A percentile compares a stretch with the other conserved stretches of the same genome.
phyloP scores from a whole-genome alignment of 1,140 invertebrate species.

The Andrena cerasifolii region DNA sequence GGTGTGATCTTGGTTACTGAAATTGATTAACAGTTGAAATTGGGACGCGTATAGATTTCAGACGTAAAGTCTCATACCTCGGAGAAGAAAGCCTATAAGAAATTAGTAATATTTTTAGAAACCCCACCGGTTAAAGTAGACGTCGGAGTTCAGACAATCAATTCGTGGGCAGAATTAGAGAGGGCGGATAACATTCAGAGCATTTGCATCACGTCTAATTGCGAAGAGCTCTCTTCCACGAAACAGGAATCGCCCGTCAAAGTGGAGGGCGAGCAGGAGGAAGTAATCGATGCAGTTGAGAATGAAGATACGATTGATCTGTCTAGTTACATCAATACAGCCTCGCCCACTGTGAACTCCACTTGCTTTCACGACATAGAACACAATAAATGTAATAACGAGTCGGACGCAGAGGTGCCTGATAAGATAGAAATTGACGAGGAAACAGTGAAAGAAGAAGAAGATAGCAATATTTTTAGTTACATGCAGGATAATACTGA shows the following conservation, averaged over 20 bases:
- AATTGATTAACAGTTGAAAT: conserved; percentile 9
- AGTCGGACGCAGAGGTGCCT: conserved; percentile 13
- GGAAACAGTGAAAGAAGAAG: conserved; percentile 16
- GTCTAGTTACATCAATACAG: not conserved
- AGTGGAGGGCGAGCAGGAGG: conserved; percentile 7
- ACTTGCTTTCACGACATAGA: conserved; percentile 17
- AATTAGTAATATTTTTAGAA: conserved; percentile 66
- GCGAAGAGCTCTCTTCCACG: conserved; percentile 19
- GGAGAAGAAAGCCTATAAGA: conserved; percentile 66
- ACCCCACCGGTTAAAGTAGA: conserved; percentile 58
- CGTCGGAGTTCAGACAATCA: conserved; percentile 67
- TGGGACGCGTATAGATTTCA: conserved; percentile 61
- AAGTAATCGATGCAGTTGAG: not conserved
- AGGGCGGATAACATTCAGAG: conserved; percentile 43
- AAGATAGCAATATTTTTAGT: conserved; percentile 25
- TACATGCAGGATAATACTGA: not conserved
- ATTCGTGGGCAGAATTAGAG: conserved; percentile 34
- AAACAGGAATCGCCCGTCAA: not conserved
- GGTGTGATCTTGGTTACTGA: not conserved
- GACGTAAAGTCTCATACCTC: conserved; percentile 69
- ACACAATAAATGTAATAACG: conserved; percentile 5
- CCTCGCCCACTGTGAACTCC: conserved; percentile 33
- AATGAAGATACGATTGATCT: not conserved
- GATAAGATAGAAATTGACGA: conserved; percentile 22
- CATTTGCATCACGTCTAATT: conserved; percentile 50